phyloP scores from a whole-genome alignment of 2,888 invertebrate species.

The Gymnoscelis rufifasciata region DNA sequence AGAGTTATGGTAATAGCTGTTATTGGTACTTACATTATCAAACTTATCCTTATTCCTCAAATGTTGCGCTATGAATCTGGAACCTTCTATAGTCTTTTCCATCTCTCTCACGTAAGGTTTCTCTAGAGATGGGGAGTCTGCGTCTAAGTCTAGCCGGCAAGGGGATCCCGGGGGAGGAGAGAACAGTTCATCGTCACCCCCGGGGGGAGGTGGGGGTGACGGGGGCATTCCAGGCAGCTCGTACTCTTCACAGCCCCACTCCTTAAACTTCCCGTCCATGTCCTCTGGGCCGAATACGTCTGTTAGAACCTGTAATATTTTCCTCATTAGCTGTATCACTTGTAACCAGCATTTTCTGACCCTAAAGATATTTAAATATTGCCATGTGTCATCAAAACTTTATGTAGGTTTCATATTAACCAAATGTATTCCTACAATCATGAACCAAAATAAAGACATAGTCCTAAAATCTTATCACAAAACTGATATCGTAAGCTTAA shows the following conservation, averaged over 20 bases:
- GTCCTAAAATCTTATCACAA: too few species aligned
- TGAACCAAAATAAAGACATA: too few species aligned
- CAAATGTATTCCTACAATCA: too few species aligned
- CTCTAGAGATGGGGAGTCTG: slow-evolving; percentile 88
- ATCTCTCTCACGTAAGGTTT: slow-evolving; percentile 90
- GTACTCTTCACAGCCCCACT: slow-evolving; percentile 83
- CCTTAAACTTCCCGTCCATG: slow-evolving; percentile 71
- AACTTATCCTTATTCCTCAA: slow-evolving; percentile 96
- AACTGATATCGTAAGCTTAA: too few species aligned
- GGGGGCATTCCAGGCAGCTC: slow-evolving; percentile 85
- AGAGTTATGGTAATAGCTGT: too few species aligned
- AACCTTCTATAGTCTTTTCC: slow-evolving; percentile 95
- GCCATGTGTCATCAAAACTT: too few species aligned
- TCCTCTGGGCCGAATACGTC: slow-evolving; percentile 85
- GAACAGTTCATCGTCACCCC: slow-evolving; percentile 90
- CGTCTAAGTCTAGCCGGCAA: slow-evolving; percentile 79
- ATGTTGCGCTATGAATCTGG: slow-evolving; percentile 96
- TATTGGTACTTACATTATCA: slow-evolving; percentile 90
- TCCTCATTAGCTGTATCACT: neutral
- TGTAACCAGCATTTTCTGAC: too few species aligned
- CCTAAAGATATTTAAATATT: too few species aligned
- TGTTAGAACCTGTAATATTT: slow-evolving; percentile 82
- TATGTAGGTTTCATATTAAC: too few species aligned
- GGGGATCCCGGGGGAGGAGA: slow-evolving; percentile 86
- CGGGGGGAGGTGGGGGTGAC: slow-evolving; percentile 86